phyloP scores from a whole-genome alignment of 2,888 invertebrate genomes.

The Eupithecia abbreviata region DNA sequence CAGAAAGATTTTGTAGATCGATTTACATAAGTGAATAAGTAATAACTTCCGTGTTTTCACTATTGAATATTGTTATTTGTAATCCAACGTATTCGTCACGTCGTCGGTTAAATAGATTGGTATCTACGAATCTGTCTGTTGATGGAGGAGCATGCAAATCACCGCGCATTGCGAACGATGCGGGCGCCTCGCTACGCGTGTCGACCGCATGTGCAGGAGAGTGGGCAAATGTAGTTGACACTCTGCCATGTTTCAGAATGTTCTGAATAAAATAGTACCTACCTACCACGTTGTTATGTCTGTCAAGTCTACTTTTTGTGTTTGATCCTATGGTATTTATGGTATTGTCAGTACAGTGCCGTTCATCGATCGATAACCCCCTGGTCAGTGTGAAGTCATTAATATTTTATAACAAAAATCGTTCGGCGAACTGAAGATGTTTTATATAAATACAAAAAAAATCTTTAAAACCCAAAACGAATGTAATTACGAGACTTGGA shows the following conservation, averaged over 20 bases:
- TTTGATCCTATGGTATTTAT: no score
- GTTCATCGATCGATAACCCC: no score
- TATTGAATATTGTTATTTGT: background rate
- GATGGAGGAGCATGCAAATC: slow-evolving; percentile 77
- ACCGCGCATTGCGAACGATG: slow-evolving; percentile 63
- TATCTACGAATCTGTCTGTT: slow-evolving; percentile 7
- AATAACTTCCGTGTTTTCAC: background rate
- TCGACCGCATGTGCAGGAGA: slow-evolving; percentile 48
- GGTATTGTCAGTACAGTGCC: no score
- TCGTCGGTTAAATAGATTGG: background rate
- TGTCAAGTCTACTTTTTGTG: no score
- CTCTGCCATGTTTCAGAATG: background rate
- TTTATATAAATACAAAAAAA: no score
- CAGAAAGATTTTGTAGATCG: no score
- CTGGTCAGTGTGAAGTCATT: no score
- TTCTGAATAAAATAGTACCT: background rate
- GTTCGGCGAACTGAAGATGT: no score
- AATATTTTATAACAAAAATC: no score
- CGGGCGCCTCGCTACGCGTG: slow-evolving; percentile 61
- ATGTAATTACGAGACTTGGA: no score
- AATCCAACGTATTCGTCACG: background rate
- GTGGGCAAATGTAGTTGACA: slow-evolving; percentile 26
- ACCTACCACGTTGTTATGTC: background rate
- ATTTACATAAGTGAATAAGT: background rate
- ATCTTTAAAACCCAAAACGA: no score